Evolutionary conservation across 2,888 invertebrate genomes (phyloP).

Genomic region (Phlogophora meticulosa): DNA sequence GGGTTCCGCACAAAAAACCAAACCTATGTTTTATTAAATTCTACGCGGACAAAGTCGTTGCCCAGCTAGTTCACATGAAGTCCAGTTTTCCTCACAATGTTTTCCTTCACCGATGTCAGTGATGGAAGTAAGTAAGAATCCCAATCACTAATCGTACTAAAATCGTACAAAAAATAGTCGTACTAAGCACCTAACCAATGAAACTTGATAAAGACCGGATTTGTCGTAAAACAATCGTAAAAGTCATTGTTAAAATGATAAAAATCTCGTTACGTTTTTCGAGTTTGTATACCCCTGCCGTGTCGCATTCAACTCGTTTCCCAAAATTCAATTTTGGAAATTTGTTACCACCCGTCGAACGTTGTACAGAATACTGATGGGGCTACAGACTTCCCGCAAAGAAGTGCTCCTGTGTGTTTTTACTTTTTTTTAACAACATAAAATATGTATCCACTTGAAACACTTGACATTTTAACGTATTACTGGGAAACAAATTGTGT

Average conservation of each 20-base stretch:
- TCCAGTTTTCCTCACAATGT: too few relatives aligned
- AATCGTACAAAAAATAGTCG: too few relatives aligned
- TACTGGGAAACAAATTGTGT: conserved; percentile 38
- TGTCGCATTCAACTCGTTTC: conserved; percentile 91
- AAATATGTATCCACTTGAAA: conserved; percentile 76
- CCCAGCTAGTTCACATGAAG: too few relatives aligned
- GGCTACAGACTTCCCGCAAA: conserved; percentile 75
- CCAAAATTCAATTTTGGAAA: conserved; percentile 91
- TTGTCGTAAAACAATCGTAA: conserved; percentile 64
- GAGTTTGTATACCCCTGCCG: conserved; percentile 88
- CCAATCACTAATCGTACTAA: too few relatives aligned
- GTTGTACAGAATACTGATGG: conserved; percentile 89
- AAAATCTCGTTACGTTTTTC: conserved; percentile 87
- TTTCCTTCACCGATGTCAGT: not conserved
- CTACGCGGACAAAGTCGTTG: too few relatives aligned
- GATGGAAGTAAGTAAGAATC: not conserved
- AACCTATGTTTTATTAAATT: too few relatives aligned
- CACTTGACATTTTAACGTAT: conserved; percentile 74
- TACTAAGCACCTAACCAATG: conserved; percentile 11
- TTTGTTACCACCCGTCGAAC: conserved; percentile 89
- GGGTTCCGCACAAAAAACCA: too few relatives aligned
- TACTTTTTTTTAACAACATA: conserved; percentile 77
- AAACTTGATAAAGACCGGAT: conserved; percentile 19
- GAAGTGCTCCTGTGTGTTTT: conserved; percentile 69
- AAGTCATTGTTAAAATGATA: conserved; percentile 87